Conservation (phyloP, 2,888 invertebrate species). For the Notocelia uddmanniana region DNA sequence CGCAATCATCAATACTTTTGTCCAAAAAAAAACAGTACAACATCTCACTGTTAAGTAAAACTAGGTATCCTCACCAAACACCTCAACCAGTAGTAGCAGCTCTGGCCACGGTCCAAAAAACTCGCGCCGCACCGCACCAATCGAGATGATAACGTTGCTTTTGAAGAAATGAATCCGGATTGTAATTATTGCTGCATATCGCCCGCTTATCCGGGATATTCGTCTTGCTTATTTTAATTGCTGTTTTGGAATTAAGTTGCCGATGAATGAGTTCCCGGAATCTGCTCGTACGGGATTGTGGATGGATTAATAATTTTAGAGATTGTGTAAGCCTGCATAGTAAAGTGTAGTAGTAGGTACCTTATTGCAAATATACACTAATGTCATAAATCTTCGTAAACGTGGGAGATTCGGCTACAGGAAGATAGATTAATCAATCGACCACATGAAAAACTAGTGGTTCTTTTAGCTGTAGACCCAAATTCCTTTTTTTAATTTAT, state of each 20-base stretch:
- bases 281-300: neutral
- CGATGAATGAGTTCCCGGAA: slow-evolving; percentile 3
- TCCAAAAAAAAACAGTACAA: no score
- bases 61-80: no score
- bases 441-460: no score
- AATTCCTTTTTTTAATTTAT: no score
- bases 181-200: slow-evolving; percentile 42
- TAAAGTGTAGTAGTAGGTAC: no score
- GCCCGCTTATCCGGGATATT: slow-evolving; percentile 26
- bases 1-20: no score
- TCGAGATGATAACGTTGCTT: slow-evolving; percentile 41
- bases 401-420: no score
- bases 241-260: slow-evolving; percentile 17
- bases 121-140: slow-evolving; percentile 38
- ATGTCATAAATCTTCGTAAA: no score
- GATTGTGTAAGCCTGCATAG: neutral
- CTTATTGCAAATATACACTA: no score
- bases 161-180: slow-evolving; percentile 43
- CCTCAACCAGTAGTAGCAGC: slow-evolving; percentile 28
- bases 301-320: neutral
- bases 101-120: slow-evolving; percentile 44
- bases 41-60: no score
- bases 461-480: no score
- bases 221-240: slow-evolving; percentile 45
- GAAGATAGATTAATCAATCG: no score